A percentile compares a stretch with the other conserved stretches of the same genome.
phyloP scores from a whole-genome alignment of 2,113 vertebrate genomes.

The Boulengeromyrus knoepffleri region DNA sequence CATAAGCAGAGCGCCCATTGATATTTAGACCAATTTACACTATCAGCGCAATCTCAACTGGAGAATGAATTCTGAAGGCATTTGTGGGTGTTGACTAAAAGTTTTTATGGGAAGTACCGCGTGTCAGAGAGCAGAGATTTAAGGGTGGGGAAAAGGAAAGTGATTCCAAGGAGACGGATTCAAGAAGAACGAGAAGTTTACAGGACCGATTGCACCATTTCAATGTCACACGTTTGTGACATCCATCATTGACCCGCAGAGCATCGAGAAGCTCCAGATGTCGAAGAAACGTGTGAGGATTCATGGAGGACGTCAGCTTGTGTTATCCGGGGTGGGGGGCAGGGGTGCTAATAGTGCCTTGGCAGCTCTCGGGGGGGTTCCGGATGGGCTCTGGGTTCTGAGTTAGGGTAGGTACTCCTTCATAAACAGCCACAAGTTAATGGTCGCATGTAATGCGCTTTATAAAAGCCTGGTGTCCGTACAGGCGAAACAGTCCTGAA shows the following conservation, averaged over 20 bases:
- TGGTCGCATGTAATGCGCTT: not conserved
- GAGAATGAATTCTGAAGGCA: not conserved
- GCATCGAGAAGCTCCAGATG: not conserved
- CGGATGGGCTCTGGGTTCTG: not conserved
- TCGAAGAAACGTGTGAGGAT: not conserved
- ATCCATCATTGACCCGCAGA: not conserved
- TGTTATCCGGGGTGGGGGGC: not conserved
- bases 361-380: not conserved
- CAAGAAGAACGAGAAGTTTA: not conserved
- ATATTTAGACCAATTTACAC: not conserved
- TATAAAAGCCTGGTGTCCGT: conserved; percentile 5
- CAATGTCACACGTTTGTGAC: not conserved
- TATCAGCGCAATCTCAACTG: not conserved
- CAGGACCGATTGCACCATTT: not conserved
- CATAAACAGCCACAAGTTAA: not conserved
- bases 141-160: not conserved
- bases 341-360: not conserved
- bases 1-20: not conserved
- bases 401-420: not conserved
- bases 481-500: conserved; percentile 35
- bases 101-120: not conserved
- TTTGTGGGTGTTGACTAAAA: not conserved
- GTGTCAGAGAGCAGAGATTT: not conserved
- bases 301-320: not conserved
- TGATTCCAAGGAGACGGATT: not conserved